phyloP scores from a whole-genome alignment of 1,140 invertebrate species.

The Lysiphlebus fabarum region DNA sequence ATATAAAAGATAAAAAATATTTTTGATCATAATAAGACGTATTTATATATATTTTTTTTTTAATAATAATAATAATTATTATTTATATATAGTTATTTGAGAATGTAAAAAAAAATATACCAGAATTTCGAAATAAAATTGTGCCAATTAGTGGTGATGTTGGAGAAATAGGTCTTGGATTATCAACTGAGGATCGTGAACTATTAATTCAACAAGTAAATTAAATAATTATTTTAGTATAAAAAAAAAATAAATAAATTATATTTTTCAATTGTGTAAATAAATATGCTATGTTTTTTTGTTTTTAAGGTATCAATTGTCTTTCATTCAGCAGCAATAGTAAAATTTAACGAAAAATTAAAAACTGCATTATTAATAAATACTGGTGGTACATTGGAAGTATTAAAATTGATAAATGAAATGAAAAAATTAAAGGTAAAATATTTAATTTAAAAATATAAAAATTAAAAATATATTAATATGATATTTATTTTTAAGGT shows the following conservation, averaged over 20 bases:
- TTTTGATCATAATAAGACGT: too few relatives aligned
- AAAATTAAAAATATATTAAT: constrained; percentile 6
- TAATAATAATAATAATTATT: background rate
- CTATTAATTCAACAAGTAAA: constrained; percentile 62
- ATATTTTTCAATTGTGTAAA: background rate
- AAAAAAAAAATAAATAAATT: background rate
- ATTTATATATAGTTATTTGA: constrained; percentile 58
- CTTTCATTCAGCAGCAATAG: constrained; percentile 66
- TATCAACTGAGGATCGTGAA: constrained; percentile 60
- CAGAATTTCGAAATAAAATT: constrained; percentile 67
- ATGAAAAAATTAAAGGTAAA: constrained; percentile 55
- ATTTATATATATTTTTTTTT: too few relatives aligned
- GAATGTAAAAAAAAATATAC: constrained; percentile 56
- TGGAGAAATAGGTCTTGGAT: constrained; percentile 60
- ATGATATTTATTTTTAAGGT: constrained; percentile 45
- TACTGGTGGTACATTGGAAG: constrained; percentile 61
- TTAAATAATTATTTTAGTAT: background rate
- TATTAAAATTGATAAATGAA: constrained; percentile 51
- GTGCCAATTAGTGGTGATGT: constrained; percentile 65
- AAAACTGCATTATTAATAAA: constrained; percentile 64
- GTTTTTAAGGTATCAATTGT: constrained; percentile 55
- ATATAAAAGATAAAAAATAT: too few relatives aligned
- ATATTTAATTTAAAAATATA: background rate
- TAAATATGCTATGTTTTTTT: background rate
- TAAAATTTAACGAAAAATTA: constrained; percentile 65